Evolutionary conservation across 92 coral and sea anemone genomes (phyloP), one percentile per base, ranked within the genome.

Genomic region (Bergia puertoricense): DNA sequence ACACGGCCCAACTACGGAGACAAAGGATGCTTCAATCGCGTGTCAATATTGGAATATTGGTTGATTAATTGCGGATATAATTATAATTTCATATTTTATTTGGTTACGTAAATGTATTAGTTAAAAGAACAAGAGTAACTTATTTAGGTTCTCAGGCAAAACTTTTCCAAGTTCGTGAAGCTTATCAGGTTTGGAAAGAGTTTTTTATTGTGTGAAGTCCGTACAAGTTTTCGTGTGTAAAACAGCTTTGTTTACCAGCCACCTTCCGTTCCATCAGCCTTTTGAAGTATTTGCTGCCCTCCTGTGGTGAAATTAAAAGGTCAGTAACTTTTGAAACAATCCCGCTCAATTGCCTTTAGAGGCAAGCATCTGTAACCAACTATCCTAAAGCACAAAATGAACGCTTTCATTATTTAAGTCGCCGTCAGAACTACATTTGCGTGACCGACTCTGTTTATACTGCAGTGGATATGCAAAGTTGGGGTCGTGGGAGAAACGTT

Each of bases 11-110:
- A 18, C 46, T 73, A 8, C 18, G n/a, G 77, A 44, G 43, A 30
- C 39, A 38, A 79, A 82, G 67, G n/a, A 14, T 42, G 8, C 76
- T 66, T 71, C 37, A 72, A 71, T 84, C 65, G 68, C 77, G 87
- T 84, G 77, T 84, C 87, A 69, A 45, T 69, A 84, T 84, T 74
- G 15, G 45, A 84, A 84, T 84, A 84, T 84, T 71, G 79, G 67
- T 71, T 40, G 77, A 71, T 13, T 45, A 9, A 68, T 37, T 71
- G 77, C 23, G 45, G 68, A 72, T 84, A 39, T 72, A 84, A 84
- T 71, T 71, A 50, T 50, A 71, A 80, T 78, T 82, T 82, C 51
- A 13, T 36, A 45, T 68, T 68, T 56, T 66, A 72, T 71, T 69
- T 84, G 13, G 77, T 30, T 46, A 37, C 57, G 22, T 62, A 20